Conservation (phyloP, 2,797 vertebrate species). For the Poecile montanus region DNA sequence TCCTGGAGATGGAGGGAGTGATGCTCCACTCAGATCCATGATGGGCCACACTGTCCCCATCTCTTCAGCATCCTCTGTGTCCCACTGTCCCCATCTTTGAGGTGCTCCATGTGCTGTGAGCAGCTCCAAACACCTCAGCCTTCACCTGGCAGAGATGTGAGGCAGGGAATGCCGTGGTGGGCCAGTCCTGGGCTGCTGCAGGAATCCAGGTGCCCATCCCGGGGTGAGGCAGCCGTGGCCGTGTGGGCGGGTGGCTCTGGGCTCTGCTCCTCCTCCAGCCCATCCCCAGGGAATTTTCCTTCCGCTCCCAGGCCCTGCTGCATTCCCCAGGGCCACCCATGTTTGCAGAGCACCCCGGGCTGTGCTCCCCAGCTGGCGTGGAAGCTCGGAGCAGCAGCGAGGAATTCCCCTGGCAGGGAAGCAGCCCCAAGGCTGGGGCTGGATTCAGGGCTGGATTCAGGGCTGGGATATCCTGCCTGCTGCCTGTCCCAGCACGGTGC, state of each 20-base stretch:
- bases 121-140: neutral
- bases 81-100: neutral
- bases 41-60: neutral
- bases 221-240: neutral
- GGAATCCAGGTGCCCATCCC: neutral
- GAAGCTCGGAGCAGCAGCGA: neutral
- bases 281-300: neutral
- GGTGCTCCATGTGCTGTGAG: neutral
- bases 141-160: neutral
- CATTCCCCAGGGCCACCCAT: neutral
- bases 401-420: conserved; percentile 10
- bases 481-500: neutral
- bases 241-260: fast-evolving
- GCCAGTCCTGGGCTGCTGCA: fast-evolving
- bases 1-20: neutral
- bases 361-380: neutral
- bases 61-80: neutral
- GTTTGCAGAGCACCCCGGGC: neutral
- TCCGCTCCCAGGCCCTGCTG: neutral
- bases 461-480: neutral
- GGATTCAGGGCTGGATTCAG: neutral
- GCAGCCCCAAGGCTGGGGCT: neutral
- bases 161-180: neutral
- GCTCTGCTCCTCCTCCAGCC: neutral
- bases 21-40: neutral